These are phyloP conservation scores for Paratilapia polleni DNA, from an alignment of 2,113 vertebrate genomes.

Conservation along the genomic window DNA sequence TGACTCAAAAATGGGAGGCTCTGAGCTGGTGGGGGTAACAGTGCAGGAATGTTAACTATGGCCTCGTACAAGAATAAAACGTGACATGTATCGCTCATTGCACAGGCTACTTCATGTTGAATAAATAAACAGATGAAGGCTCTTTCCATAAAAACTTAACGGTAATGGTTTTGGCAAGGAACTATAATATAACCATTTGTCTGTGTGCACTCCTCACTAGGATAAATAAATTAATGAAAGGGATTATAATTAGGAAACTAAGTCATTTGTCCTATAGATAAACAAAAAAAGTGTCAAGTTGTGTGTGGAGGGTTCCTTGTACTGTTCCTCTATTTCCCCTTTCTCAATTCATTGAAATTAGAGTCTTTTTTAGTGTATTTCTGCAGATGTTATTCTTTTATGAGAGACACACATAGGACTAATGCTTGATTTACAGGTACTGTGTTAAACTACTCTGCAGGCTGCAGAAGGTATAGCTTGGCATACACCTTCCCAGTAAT, in stretches of 20 bases:
- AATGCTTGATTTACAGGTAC: too few relatives aligned
- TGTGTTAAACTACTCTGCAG: too few relatives aligned
- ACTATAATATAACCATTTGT: not conserved
- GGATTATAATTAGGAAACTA: not conserved
- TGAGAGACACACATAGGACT: too few relatives aligned
- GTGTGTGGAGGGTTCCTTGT: not conserved
- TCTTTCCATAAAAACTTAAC: not conserved
- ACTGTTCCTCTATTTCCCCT: not conserved
- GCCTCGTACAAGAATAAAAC: conserved; percentile 36
- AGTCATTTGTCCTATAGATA: not conserved
- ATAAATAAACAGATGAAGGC: conserved; percentile 17
- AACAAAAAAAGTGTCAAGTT: not conserved
- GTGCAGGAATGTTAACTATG: conserved; percentile 61
- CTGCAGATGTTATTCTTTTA: too few relatives aligned
- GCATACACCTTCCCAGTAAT: not conserved
- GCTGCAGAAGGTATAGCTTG: too few relatives aligned
- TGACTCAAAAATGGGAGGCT: conserved; percentile 70
- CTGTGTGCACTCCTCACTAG: not conserved
- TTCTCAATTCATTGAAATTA: not conserved
- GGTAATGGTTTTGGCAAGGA: not conserved
- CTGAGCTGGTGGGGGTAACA: conserved; percentile 32
- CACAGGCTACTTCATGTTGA: not conserved
- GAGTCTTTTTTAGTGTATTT: too few relatives aligned
- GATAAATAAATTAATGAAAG: not conserved
- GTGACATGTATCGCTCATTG: not conserved